Percentiles rank a stretch among this genome's conserved stretches.
Conservation (phyloP, 2,888 invertebrate species). For the Amitus sp. region DNA sequence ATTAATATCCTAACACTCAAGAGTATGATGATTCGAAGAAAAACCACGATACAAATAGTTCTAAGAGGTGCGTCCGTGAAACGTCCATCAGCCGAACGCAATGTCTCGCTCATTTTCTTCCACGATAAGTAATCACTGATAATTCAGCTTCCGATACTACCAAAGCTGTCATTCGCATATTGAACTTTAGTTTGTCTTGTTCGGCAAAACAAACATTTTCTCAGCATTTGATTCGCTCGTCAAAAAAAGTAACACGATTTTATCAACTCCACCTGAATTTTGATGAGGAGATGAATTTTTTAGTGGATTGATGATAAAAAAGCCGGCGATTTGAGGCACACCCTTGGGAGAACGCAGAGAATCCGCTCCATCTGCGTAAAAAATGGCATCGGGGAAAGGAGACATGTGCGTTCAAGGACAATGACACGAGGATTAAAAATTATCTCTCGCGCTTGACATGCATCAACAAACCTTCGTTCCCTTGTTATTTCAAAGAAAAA, state of each 20-base stretch:
- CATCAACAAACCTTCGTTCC: neutral
- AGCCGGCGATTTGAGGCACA: neutral
- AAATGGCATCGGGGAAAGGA: neutral
- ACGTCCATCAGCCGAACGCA: neutral
- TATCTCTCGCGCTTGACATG: neutral
- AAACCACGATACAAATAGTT: neutral
- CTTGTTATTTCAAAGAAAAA: neutral
- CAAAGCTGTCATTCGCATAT: slow-evolving; percentile 3
- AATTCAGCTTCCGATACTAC: slow-evolving; percentile 3
- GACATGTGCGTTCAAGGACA: slow-evolving; percentile 2
- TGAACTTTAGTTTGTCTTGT: neutral
- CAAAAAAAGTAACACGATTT: too few species aligned
- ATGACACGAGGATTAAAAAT: neutral
- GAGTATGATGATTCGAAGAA: neutral
- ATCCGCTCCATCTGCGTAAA: neutral
- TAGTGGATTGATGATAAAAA: neutral
- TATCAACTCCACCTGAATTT: too few species aligned
- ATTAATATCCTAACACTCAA: neutral
- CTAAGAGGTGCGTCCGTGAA: slow-evolving; percentile 1
- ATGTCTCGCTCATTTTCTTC: neutral
- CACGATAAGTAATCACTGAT: slow-evolving; percentile 1
- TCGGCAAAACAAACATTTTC: slow-evolving; percentile 1
- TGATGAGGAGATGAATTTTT: too few species aligned
- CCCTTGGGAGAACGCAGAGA: neutral
- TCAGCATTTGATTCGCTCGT: neutral